Percentiles rank a stretch among this genome's conserved stretches.
Conservation (phyloP, 2,797 vertebrate species). For the Tenualosa ilisha region DNA sequence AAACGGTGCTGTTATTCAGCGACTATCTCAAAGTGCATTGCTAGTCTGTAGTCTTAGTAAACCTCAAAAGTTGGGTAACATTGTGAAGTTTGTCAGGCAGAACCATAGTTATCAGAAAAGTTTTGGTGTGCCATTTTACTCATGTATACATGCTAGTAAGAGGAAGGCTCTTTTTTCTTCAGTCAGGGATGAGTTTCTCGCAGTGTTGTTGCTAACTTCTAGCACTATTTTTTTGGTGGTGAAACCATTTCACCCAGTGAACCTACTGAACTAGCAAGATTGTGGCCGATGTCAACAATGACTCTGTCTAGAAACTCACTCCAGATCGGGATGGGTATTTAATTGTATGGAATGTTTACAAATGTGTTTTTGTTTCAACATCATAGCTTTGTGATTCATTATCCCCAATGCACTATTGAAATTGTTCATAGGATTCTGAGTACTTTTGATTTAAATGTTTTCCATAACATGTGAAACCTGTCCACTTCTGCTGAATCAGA, state of each 20-base stretch:
- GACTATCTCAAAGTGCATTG: not conserved
- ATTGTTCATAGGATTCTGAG: slow-evolving; percentile 7
- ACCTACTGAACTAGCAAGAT: no score
- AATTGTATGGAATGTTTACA: slow-evolving; percentile 37
- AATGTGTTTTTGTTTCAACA: slow-evolving; percentile 19
- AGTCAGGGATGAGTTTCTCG: not conserved
- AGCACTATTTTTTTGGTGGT: no score
- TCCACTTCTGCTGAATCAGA: slow-evolving; percentile 51
- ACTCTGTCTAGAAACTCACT: no score
- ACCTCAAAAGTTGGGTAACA: not conserved
- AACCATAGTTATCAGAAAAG: not conserved
- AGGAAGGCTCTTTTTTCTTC: not conserved
- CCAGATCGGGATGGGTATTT: slow-evolving; percentile 34
- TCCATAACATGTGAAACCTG: slow-evolving; percentile 33
- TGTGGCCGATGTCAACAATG: no score
- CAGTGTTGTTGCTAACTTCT: no score
- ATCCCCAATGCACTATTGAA: slow-evolving; percentile 3
- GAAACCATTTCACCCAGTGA: no score
- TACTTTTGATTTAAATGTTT: slow-evolving; percentile 1
- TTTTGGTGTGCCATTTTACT: not conserved
- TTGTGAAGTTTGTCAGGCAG: not conserved
- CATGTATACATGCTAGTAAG: not conserved
- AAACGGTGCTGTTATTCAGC: not conserved
- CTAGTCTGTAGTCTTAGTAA: slow-evolving; percentile 2
- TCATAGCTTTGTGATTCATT: not conserved